These are phyloP conservation scores for Penelope pileata DNA, from an alignment of 2,113 vertebrate genomes.

Conservation along the genomic window DNA sequence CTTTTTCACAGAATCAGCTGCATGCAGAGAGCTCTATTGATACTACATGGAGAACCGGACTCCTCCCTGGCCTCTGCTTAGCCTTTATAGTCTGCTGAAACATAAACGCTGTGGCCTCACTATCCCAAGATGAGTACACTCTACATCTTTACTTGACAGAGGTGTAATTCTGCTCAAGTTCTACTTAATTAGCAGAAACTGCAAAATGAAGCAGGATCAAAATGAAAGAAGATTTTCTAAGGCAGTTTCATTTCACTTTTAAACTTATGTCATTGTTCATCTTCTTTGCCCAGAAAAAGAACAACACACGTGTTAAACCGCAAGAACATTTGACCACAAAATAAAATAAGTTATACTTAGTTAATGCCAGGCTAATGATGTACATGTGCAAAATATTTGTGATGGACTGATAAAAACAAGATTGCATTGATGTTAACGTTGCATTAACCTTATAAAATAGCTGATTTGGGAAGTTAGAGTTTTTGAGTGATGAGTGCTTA, in stretches of 20 bases:
- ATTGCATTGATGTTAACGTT: conserved; percentile 32
- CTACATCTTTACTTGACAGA: neutral
- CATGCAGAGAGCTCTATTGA: accelerated
- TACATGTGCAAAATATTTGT: conserved; percentile 32
- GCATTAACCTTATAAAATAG: conserved; percentile 66
- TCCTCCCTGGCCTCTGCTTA: neutral
- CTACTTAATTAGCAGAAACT: neutral
- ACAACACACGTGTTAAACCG: neutral
- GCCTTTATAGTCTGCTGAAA: neutral
- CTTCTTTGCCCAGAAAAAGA: neutral
- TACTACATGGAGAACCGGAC: neutral
- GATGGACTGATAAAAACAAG: conserved; percentile 47
- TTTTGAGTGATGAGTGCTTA: conserved; percentile 45
- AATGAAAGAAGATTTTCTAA: neutral
- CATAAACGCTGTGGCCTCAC: accelerated
- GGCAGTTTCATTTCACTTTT: neutral
- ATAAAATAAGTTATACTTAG: neutral
- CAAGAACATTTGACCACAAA: neutral
- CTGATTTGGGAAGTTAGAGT: conserved; percentile 29
- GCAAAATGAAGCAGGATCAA: neutral
- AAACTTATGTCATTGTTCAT: neutral
- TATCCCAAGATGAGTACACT: neutral
- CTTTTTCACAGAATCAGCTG: accelerated
- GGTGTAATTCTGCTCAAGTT: neutral
- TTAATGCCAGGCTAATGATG: conserved; percentile 15